Conservation (phyloP, 2,113 vertebrate species). For the Syngnathus floridae region DNA sequence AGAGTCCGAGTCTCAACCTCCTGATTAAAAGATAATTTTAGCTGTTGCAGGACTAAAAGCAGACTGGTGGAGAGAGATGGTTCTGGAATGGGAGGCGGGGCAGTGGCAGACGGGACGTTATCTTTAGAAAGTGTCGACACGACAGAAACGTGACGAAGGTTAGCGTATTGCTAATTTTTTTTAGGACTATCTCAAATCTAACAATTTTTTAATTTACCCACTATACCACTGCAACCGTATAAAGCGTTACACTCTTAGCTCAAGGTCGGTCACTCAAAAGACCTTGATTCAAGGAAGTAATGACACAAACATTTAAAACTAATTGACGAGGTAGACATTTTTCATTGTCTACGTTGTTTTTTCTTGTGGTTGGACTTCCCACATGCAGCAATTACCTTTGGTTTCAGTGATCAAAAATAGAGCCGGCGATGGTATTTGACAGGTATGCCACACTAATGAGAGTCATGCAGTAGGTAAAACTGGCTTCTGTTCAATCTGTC, state of each 20-base stretch:
- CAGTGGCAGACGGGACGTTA: conserved; percentile 36
- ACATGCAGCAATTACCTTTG: conserved; percentile 28
- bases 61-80: conserved; percentile 27
- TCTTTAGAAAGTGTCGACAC: conserved; percentile 69
- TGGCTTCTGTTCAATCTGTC: conserved; percentile 41
- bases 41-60: conserved; percentile 23
- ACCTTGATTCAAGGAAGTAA: neutral
- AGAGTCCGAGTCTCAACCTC: conserved; percentile 17
- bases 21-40: conserved; percentile 55
- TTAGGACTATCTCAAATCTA: neutral
- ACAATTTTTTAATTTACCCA: too few species aligned
- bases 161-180: neutral
- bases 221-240: too few species aligned
- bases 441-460: conserved; percentile 52
- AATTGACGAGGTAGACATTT: too few species aligned
- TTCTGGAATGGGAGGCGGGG: conserved; percentile 17
- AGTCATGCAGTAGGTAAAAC: conserved; percentile 47
- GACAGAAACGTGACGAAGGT: conserved; percentile 47
- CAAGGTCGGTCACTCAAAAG: neutral
- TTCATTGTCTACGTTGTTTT: conserved; percentile 18
- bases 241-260: neutral
- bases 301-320: neutral
- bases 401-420: conserved; percentile 37
- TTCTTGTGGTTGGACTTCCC: conserved; percentile 24
- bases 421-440: conserved; percentile 41